Evolutionary conservation across 2,113 vertebrate genomes (phyloP).

Genomic region (Leucoraja erinaceus): DNA sequence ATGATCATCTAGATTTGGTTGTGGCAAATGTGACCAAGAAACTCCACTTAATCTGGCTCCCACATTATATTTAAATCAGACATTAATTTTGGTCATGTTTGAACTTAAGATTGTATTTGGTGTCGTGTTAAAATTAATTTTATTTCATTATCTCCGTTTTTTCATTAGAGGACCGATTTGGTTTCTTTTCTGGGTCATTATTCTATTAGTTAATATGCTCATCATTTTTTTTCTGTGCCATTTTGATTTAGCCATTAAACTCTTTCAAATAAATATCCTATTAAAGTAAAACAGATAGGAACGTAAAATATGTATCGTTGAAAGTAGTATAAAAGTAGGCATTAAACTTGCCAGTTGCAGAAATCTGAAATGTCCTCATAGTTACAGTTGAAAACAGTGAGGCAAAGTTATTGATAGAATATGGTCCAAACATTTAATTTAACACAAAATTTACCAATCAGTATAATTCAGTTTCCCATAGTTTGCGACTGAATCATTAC

Average conservation of each 20-base stretch:
- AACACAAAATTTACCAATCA: not conserved
- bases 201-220: not conserved
- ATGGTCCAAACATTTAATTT: not conserved
- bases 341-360: not conserved
- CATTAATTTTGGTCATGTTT: not conserved
- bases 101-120: not conserved
- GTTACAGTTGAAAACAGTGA: not conserved
- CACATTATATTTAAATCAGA: not conserved
- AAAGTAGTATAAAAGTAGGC: not conserved
- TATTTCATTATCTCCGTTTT: not conserved
- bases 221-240: not conserved
- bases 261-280: not conserved
- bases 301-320: not conserved
- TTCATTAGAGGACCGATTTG: not conserved
- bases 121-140: not conserved
- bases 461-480: not conserved
- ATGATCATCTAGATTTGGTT: not conserved
- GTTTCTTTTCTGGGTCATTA: not conserved
- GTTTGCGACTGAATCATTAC: not conserved
- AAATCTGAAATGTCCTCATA: not conserved
- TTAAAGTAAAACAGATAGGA: not conserved
- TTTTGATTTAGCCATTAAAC: not conserved
- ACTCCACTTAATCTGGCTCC: not conserved
- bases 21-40: not conserved
- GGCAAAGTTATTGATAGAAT: not conserved